Base-by-base conservation (phyloP, 2,888 invertebrate species). In the Deilephila porcellus region DNA sequence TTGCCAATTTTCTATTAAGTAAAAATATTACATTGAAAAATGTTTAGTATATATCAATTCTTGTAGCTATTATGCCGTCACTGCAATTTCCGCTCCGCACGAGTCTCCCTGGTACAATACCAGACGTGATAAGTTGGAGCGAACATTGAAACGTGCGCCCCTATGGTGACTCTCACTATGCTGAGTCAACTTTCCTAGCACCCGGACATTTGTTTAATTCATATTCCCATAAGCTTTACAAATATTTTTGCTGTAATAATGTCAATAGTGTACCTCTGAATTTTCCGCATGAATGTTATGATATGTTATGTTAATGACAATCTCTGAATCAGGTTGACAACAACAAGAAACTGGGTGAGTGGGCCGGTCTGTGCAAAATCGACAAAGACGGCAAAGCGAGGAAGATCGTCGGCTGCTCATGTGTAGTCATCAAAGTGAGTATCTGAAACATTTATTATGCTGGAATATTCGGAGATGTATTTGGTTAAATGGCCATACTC, bases 361-460 rank as follows among this genome's bases (percentile, higher is more conserved):
- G 99, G 99, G 98, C 99, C 70, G 99, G 99, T 81, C 96, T 99
- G 76, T 99, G 99, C 95, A 99, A 99, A 95, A 98, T 99, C 88
- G 99, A 99, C 95, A 99, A 98, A 89, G 99, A 99, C 84, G 99
- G 99, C 87, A 99, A 99, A 91, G 99, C 99, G 77, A 97, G 99
- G 84, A 99, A 99, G 95, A 98, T 99, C 79, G 99, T 99, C 82
- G 98, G 99, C 73, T 99, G 99, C 95, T 99, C 99, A 5, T 99
- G 99, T 90, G 99, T 99, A 77, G 99, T 99, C 77, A 98, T 99
- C 91, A 98, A 97, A 96, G 97, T 97, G 87, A 92, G 92, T 56
- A n/a, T n/a, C 7, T 19, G 0, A 1, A n/a, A 5, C 4, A 56
- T 56, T 56, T n/a, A 56, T 56, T n/a, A n/a, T 56, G n/a, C 3